Percentiles rank a stretch among this genome's conserved stretches.
Evolutionary conservation across 1,140 invertebrate genomes (phyloP).

Genomic region (Lordiphosa clarofinis): DNA sequence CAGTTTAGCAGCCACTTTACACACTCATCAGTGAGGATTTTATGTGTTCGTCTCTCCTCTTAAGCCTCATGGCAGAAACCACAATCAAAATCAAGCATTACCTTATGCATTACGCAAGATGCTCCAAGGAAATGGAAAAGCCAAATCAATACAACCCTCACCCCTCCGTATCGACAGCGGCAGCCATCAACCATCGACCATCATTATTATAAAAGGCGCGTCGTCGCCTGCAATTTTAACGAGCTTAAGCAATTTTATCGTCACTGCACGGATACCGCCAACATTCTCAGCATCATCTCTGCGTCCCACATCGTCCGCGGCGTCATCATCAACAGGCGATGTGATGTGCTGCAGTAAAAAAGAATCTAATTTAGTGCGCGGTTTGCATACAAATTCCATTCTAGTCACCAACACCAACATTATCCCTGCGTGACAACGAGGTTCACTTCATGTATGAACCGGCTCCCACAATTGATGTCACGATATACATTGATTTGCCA

Average conservation of each 20-base stretch:
- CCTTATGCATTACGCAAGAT: conserved; percentile 40
- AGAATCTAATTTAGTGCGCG: conserved; percentile 77
- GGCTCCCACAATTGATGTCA: conserved; percentile 62
- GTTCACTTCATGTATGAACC: too few relatives aligned
- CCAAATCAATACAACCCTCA: conserved; percentile 57
- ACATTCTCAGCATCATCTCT: conserved; percentile 19
- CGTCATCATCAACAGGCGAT: conserved; percentile 53
- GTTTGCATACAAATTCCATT: conserved; percentile 74
- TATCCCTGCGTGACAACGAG: conserved; percentile 54
- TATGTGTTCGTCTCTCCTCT: conserved; percentile 12
- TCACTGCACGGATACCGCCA: conserved; percentile 22
- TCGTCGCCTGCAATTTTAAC: conserved; percentile 73
- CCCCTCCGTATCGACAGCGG: conserved; percentile 1
- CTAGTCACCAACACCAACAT: conserved; percentile 3
- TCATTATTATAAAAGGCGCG: conserved; percentile 71
- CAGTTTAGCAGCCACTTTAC: conserved; percentile 34
- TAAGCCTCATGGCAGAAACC: not conserved
- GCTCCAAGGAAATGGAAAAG: conserved; percentile 22
- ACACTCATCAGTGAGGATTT: conserved; percentile 26
- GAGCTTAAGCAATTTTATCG: conserved; percentile 74
- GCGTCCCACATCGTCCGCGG: conserved; percentile 22
- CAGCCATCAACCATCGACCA: conserved; percentile 39
- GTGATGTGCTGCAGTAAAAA: conserved; percentile 65
- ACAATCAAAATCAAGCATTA: conserved; percentile 35
- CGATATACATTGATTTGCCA: conserved; percentile 78